phyloP scores from a whole-genome alignment of 2,113 vertebrate genomes.

The Pristiophorus japonicus region DNA sequence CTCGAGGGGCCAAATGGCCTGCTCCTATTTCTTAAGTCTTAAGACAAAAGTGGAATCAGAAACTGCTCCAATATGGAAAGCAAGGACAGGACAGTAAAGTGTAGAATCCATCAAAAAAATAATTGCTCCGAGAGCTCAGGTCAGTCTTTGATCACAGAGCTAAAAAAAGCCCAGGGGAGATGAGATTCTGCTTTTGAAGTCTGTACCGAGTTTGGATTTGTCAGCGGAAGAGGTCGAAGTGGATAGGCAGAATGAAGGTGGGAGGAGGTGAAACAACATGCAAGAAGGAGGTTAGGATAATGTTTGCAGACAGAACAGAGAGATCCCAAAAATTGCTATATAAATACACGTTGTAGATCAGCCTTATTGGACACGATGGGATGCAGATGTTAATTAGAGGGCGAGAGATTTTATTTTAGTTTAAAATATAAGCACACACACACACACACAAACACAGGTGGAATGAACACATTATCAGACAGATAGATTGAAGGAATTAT shows the following conservation, averaged over 20 bases:
- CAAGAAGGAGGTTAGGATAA: not conserved
- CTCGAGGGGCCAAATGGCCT: too few relatives aligned
- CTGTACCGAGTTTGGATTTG: not conserved
- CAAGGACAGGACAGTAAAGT: not conserved
- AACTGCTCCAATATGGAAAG: not conserved
- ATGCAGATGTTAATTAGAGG: not conserved
- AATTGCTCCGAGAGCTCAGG: not conserved
- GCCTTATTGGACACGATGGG: not conserved
- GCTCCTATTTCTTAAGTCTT: too few relatives aligned
- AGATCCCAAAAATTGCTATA: not conserved
- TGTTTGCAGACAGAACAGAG: not conserved
- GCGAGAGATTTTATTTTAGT: too few relatives aligned
- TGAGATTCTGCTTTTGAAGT: not conserved
- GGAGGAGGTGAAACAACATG: not conserved
- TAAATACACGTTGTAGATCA: too few relatives aligned
- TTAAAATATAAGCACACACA: not conserved
- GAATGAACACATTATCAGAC: too few relatives aligned
- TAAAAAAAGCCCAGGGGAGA: not conserved
- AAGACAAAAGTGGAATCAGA: not conserved
- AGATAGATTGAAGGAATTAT: too few relatives aligned
- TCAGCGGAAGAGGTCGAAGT: not conserved
- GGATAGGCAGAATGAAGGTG: not conserved
- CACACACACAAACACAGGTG: not conserved
- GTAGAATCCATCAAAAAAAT: not conserved
- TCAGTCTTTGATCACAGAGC: not conserved